These are phyloP conservation scores for Plotosus lineatus DNA, from an alignment of 2,113 vertebrate species.

Conservation along the genomic window DNA sequence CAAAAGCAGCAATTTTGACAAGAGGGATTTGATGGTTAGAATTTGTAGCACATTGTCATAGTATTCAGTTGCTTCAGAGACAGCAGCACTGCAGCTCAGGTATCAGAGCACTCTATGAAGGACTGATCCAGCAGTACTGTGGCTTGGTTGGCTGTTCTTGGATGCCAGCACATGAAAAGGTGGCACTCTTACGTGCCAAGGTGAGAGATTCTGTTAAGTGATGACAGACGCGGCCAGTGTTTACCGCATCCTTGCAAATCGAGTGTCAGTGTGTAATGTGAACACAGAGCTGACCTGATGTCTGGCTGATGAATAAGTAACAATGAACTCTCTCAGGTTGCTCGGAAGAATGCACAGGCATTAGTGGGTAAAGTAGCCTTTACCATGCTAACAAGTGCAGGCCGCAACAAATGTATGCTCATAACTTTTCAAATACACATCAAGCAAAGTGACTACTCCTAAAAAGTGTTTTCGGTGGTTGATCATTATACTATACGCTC, in stretches of 20 bases:
- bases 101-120: too few species aligned
- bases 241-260: conserved; percentile 29
- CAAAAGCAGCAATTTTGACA: conserved; percentile 5
- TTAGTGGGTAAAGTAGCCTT: neutral
- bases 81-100: too few species aligned
- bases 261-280: conserved; percentile 46
- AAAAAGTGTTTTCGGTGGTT: neutral
- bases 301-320: conserved; percentile 57
- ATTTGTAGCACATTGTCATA: neutral
- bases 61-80: neutral
- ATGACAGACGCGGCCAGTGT: conserved; percentile 25
- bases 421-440: neutral
- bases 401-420: neutral
- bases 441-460: neutral
- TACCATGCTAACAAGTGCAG: neutral
- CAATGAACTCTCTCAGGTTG: conserved; percentile 45
- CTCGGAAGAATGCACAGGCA: conserved; percentile 26
- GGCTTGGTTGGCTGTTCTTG: neutral
- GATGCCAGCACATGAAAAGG: neutral
- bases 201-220: neutral
- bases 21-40: neutral
- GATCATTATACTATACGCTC: neutral
- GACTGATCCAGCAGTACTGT: neutral
- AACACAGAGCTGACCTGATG: conserved; percentile 49
- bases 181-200: neutral